Base-by-base conservation (phyloP, 1,140 invertebrate genomes). In the Dendroctonus valens region DNA sequence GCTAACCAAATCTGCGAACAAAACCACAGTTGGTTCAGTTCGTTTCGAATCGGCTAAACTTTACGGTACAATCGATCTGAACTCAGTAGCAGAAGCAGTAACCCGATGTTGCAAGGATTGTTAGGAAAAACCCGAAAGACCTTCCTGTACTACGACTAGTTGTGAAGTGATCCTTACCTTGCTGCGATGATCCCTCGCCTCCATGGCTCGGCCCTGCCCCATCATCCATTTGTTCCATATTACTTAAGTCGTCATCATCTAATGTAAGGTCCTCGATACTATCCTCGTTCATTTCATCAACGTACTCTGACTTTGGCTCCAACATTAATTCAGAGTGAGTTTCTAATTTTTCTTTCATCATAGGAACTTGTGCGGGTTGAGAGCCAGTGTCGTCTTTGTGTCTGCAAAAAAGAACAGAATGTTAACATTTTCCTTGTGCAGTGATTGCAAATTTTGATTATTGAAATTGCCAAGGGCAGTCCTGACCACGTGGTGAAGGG, bases 251-350 rank as follows among this genome's bases (percentile, higher is more conserved):
- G 75, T 92, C 90, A 73, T 92, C 90, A 76, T 91, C 90, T 64
- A 91, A 79, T 68, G 89, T 91, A 78, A 91, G 83, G 79, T 92
- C 90, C 80, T 93, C 90, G 73, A 91, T 89, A 76, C 87, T 87
- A 75, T 91, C 90, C 71, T 91, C 86, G 63, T 86, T 84, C 72
- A 79, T 78, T 68, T 89, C 87, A 72, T 91, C 88, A 70, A 87
- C 79, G 79, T 88, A 89, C 81, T 90, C 88, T 81, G 86, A 84
- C 82, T 90, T 90, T 78, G 88, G 88, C 81, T 89, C 87, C 72
- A 89, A 83, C 76, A 88, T 81, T 77, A 83, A 76, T 78, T 83
- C 82, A 71, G 78, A 74, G 72, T 79, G 77, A 55, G 76, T 76
- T 77, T 80, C 79, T 74, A 79, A 55, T 72, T 79, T 78, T 68